Evolutionary conservation across 2,797 vertebrate genomes (phyloP), one percentile per base, ranked within the genome.

Genomic region (Smutsia gigantea): DNA sequence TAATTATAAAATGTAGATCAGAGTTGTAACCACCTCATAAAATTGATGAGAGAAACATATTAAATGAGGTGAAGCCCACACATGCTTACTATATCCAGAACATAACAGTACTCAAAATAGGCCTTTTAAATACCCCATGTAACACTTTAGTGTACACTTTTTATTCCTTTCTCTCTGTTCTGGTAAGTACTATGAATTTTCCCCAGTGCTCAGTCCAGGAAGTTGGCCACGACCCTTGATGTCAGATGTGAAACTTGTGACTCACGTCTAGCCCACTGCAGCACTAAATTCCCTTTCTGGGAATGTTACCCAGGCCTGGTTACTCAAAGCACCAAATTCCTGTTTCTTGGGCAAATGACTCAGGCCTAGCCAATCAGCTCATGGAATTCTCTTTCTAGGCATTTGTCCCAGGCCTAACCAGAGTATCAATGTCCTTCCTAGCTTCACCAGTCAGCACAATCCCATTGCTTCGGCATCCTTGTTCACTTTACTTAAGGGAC

Each of bases 21-120:
- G 37, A 55, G 31, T 72, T 51, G 0, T 87, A 83, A 82, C 37
- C 27, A 81, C 49, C 39, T 69, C n/a, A 90, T 49, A 90, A 61
- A 87, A 11, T 66, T 88, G 39, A 72, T 89, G 10, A 90, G 31
- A 95, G 57, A 92, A 93, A 91, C 37, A 72, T 87, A 86, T n/a
- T 23, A 66, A 85, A 87, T 59, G 39, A 81, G 1, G 8, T 83
- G 10, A 88, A 82, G 25, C 15, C 51, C 61, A 0, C 29, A 92
- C 63, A 37, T 72, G 10, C 27, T 88, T 71, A 14, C n/a, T 86
- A 39, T 18, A 21, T 69, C 46, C 29, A 94, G 27, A 46, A 25
- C 17, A 83, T 19, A 34, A 12, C n/a, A 79, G 17, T 55, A 83
- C 51, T 90, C 37, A 82, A 69, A 69, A 74, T 49, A 69, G 7